Percentiles rank a stretch among this genome's conserved stretches.
These are phyloP conservation scores for Cyclura pinguis DNA, from an alignment of 2,797 vertebrate genomes.

Conservation along the genomic window DNA sequence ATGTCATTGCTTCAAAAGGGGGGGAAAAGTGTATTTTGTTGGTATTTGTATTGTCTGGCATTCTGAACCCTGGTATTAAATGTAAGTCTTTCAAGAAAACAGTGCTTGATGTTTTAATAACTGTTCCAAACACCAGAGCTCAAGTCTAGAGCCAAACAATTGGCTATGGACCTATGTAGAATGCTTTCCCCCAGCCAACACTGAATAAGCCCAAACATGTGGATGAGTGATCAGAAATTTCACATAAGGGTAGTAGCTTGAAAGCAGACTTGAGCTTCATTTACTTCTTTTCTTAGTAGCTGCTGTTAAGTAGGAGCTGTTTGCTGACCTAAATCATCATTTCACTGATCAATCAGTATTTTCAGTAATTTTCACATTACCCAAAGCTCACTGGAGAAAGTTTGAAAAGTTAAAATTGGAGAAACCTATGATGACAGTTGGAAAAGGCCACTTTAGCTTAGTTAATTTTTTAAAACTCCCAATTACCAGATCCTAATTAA, in stretches of 20 bases:
- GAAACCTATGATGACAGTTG: too few relatives aligned
- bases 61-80: neutral
- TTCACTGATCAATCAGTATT: neutral
- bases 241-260: neutral
- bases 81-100: neutral
- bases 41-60: too few relatives aligned
- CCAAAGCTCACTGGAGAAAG: neutral
- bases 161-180: neutral
- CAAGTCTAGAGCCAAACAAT: neutral
- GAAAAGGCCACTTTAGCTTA: neutral
- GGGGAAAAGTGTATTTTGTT: too few relatives aligned
- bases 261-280: neutral
- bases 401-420: neutral
- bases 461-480: neutral
- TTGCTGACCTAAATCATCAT: neutral
- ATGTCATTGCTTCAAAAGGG: neutral
- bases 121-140: neutral
- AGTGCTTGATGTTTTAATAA: neutral
- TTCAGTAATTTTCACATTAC: neutral
- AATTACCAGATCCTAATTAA: neutral
- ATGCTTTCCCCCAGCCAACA: neutral
- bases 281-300: neutral
- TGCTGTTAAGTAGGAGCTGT: neutral
- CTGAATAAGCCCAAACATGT: neutral
- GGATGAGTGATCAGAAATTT: neutral